Evolutionary conservation across 2,888 invertebrate genomes (phyloP).

Genomic region (Willowsia nigromaculata): DNA sequence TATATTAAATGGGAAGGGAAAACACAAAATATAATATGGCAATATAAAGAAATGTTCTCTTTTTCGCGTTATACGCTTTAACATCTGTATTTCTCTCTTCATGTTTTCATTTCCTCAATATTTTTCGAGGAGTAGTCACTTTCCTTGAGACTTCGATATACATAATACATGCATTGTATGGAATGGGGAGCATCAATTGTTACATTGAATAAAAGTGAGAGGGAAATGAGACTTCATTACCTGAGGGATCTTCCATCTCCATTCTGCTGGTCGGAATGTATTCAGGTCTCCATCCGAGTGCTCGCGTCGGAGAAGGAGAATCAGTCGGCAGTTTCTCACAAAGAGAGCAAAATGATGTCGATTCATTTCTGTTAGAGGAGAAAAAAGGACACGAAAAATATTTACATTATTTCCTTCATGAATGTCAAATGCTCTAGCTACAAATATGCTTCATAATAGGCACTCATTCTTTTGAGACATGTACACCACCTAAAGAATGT

Average conservation of each 20-base stretch:
- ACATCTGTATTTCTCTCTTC: conserved; percentile 42
- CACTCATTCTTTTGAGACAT: conserved; percentile 35
- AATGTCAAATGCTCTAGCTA: conserved; percentile 38
- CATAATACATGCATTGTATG: neutral
- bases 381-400: conserved; percentile 64
- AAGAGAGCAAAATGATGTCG: conserved; percentile 99
- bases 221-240: conserved; percentile 81
- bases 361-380: conserved; percentile 91
- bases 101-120: conserved; percentile 68
- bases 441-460: conserved; percentile 31
- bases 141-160: conserved; percentile 17
- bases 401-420: conserved; percentile 62
- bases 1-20: neutral
- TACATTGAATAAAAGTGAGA: conserved; percentile 60
- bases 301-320: conserved; percentile 93
- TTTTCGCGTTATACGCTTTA: conserved; percentile 30
- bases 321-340: conserved; percentile 97
- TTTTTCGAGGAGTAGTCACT: conserved; percentile 54
- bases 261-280: conserved; percentile 98
- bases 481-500: neutral
- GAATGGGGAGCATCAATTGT: conserved; percentile 62
- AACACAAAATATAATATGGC: neutral
- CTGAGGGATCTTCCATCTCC: conserved; percentile 98
- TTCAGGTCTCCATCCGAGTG: conserved; percentile 95
- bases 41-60: conserved; percentile 9